Evolutionary conservation across 2,797 vertebrate species (phyloP).

Genomic region (Halcyon badia): DNA sequence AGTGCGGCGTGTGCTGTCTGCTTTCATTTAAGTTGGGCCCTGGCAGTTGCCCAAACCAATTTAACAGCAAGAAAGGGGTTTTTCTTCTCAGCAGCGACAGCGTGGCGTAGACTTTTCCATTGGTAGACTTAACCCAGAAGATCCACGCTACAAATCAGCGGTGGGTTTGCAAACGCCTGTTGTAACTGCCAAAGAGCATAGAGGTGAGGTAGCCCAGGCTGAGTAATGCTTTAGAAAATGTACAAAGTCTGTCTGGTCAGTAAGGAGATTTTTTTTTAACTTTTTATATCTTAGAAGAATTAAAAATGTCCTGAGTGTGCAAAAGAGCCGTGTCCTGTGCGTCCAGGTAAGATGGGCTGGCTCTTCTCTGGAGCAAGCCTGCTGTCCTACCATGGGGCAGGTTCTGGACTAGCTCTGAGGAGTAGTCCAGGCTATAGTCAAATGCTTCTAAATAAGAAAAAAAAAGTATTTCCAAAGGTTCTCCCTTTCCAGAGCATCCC

Average conservation of each 20-base stretch:
- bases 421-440: background rate
- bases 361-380: background rate
- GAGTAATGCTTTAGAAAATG: background rate
- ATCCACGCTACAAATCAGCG: fast-evolving
- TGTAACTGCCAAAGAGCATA: background rate
- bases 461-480: background rate
- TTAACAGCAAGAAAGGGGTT: background rate
- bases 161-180: background rate
- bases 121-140: background rate
- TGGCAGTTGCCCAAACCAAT: background rate
- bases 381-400: fast-evolving
- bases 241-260: background rate
- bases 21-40: background rate
- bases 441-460: background rate
- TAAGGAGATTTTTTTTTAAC: background rate
- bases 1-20: background rate
- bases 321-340: fast-evolving
- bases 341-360: background rate
- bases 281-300: background rate
- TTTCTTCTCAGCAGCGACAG: background rate
- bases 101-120: fast-evolving
- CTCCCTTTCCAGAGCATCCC: background rate
- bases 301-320: background rate
- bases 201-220: background rate
- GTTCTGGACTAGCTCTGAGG: background rate